Evolutionary conservation across 2,113 vertebrate species (phyloP), one percentile per base, ranked within the genome.

Genomic region (Ceyx cyanopectus): DNA sequence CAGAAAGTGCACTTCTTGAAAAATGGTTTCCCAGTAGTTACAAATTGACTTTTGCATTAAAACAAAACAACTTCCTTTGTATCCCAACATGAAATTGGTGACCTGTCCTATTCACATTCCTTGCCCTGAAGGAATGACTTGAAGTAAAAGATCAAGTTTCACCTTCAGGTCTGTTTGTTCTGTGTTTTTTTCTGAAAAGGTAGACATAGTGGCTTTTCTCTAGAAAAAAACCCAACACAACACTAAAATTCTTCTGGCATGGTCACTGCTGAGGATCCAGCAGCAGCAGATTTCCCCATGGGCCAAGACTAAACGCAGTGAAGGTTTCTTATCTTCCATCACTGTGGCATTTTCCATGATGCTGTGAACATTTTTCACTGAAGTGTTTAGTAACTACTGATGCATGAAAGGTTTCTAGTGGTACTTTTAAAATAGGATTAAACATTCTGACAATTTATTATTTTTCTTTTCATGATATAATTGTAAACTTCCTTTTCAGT

Each of bases 11-110:
- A 51, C 72, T 95, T 82, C 53, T 80, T 8, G 30, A 40, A 68
- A 58, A 77, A 81, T 10, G 3, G 0, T 7, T 62, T 63, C 69
- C 22, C 48, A 75, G 50, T 24, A 43, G 32, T 37, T 62, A 51
- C 50, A 85, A 80, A 37, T 37, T 13, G 62, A 58, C 3, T 87
- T 90, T 62, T 50, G 11, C 9, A 4, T 13, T 63, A 45, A 13
- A 40, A 62, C 6, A 13, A 30, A 7, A 7, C 0, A 1, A 8
- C 26, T 3, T 2, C 16, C 22, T n/a, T 23, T 0, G 0, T 6
- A 10, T 16, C 6, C 14, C 14, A 46, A 37, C 32, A 61, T 12
- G 37, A 83, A 40, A 14, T 2, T 7, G 4, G 21, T 15, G 9
- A 48, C 51, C 7, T 63, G 58, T 21, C 58, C 72, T 94, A 51